Evolutionary conservation across 2,797 vertebrate genomes (phyloP).

Genomic region (Xenopus petersii): DNA sequence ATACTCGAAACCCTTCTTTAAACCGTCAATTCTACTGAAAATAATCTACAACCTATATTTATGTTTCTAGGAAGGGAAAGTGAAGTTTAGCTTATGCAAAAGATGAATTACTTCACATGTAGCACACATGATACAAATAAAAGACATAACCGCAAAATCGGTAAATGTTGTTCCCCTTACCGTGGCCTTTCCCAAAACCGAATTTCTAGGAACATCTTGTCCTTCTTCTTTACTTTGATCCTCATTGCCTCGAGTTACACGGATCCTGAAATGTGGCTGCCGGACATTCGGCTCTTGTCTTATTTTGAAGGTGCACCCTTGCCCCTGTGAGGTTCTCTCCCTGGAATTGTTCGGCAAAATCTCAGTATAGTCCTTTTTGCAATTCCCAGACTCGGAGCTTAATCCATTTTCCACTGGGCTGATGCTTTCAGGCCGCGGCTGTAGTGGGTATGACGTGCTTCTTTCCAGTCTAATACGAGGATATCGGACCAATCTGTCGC

Average conservation of each 20-base stretch:
- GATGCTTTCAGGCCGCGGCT: conserved; percentile 56
- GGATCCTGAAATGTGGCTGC: conserved; percentile 92
- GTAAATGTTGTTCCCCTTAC: conserved; percentile 58
- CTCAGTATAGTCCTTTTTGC: conserved; percentile 57
- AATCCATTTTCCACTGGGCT: conserved; percentile 47
- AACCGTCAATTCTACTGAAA: too few relatives aligned
- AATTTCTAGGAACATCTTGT: conserved; percentile 55
- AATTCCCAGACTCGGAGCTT: conserved; percentile 51
- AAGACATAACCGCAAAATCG: too few relatives aligned
- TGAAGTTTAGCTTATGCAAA: too few relatives aligned
- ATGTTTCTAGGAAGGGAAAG: too few relatives aligned
- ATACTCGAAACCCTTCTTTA: too few relatives aligned
- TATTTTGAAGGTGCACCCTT: conserved; percentile 87
- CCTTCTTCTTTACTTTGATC: conserved; percentile 60
- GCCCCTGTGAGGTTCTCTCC: conserved; percentile 67
- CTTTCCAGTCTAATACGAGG: conserved; percentile 84
- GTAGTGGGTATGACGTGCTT: conserved; percentile 76
- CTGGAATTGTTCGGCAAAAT: conserved; percentile 57
- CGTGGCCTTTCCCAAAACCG: conserved; percentile 25
- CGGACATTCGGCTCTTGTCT: conserved; percentile 75
- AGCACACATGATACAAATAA: too few relatives aligned
- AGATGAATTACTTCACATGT: too few relatives aligned
- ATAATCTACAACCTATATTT: too few relatives aligned
- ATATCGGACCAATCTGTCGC: conserved; percentile 71
- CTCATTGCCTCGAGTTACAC: conserved; percentile 77